Evolutionary conservation across 92 coral and sea anemone species (phyloP).

Genomic region (Chrysogorgia sp.): DNA sequence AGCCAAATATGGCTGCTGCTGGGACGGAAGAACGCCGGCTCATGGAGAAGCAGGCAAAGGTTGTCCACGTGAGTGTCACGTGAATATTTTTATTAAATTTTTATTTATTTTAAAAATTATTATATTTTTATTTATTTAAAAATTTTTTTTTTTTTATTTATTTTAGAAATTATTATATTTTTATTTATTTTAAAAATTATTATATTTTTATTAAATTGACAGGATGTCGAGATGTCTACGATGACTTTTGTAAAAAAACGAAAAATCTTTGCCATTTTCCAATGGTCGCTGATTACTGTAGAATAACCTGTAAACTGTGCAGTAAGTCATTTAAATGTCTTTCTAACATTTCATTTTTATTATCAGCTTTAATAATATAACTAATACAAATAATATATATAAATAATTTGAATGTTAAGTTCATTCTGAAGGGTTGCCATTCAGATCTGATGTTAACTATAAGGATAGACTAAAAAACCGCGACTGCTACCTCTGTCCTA

Average conservation of each 20-base stretch:
- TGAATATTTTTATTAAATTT: background rate
- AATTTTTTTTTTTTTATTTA: background rate
- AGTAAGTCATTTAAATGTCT: background rate
- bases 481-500: no score
- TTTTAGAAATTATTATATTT: no score
- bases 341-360: background rate
- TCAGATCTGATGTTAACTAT: background rate
- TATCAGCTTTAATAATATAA: no score
- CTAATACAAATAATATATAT: no score
- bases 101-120: no score
- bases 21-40: slow-evolving; percentile 47
- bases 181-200: no score
- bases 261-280: slow-evolving; percentile 42
- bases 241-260: slow-evolving; percentile 26
- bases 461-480: no score
- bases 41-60: slow-evolving; percentile 30
- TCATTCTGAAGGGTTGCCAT: background rate
- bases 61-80: slow-evolving; percentile 36
- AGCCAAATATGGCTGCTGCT: slow-evolving; percentile 32
- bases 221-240: slow-evolving; percentile 44
- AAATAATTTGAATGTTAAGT: no score
- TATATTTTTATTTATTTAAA: no score
- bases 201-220: background rate
- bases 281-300: slow-evolving; percentile 40
- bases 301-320: slow-evolving; percentile 40